A percentile compares a stretch with the other conserved stretches of the same genome.
phyloP scores from a whole-genome alignment of 2,797 vertebrate genomes.

The Mareca strepera region DNA sequence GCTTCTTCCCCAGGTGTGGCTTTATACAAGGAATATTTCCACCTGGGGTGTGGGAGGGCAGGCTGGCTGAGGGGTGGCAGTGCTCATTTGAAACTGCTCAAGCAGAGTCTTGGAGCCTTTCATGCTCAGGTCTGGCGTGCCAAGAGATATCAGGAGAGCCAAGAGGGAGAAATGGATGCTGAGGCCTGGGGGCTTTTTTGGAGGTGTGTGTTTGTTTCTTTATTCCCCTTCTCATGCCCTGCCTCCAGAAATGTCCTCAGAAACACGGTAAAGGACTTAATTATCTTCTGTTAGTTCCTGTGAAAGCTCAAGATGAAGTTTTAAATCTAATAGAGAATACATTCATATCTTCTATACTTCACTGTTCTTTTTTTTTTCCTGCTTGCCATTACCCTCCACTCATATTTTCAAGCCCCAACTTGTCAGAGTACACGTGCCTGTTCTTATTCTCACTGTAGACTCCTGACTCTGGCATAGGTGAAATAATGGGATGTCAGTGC shows the following conservation, averaged over 20 bases:
- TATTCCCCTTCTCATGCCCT: fast-evolving
- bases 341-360: neutral
- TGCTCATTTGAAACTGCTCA: neutral
- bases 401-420: neutral
- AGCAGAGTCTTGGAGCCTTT: neutral
- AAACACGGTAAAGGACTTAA: neutral
- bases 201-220: neutral
- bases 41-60: neutral
- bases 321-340: neutral
- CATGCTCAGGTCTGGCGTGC: neutral
- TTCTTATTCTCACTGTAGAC: neutral
- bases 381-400: neutral
- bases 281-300: neutral
- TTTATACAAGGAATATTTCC: neutral
- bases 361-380: neutral
- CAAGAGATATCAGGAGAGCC: neutral
- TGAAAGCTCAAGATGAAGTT: neutral
- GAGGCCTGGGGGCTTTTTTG: neutral
- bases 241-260: neutral
- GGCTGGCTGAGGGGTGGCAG: neutral
- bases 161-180: neutral
- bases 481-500: neutral
- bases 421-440: neutral
- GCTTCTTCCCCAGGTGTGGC: neutral
- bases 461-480: neutral